Evolutionary conservation across 1,140 invertebrate genomes (phyloP), one percentile per base, ranked within the genome.

Genomic region (Coenobita brevimanus): DNA sequence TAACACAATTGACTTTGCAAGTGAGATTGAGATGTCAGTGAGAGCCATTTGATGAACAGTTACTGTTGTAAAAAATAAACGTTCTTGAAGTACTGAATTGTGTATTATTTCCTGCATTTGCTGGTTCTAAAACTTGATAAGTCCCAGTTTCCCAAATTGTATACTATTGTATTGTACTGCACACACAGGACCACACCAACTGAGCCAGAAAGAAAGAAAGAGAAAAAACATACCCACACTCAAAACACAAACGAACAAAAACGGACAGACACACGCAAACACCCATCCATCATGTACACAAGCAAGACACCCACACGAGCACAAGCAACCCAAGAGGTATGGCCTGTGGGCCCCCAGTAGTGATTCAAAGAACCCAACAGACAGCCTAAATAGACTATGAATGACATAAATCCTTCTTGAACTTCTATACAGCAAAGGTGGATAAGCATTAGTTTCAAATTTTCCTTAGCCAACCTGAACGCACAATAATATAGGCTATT

Each of bases 1-100:
- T 73, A 73, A 73, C 69, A 73, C 69, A 30, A 73, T 27, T 73
- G 69, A 73, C 69, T 73, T 73, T 73, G 69, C n/a, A 73, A 73
- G 2, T 73, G 30, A 73, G 69, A 33, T 33, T 73, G 30, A 73
- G n/a, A 73, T 17, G 2, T 73, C 33, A 73, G 24, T 73, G 69
- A 73, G 15, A 17, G 69, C 69, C 69, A 73, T 21, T 73, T 73
- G 69, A 73, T 30, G 69, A 73, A 30, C 33, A 73, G n/a, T 73
- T 73, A 30, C 69, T 73, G 69, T 73, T 73, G 69, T 73, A 36
- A 33, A 27, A 73, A 30, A 73, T 73, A 73, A 73, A 73, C 30
- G 69, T 73, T 73, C 30, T 73, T 73, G 69, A 73, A 73, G 69
- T 73, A 73, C 69, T 73, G 17, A 73, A 73, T 36, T 73, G 33